Conservation (phyloP, 1,140 invertebrate species). For the Telenomus remus region DNA sequence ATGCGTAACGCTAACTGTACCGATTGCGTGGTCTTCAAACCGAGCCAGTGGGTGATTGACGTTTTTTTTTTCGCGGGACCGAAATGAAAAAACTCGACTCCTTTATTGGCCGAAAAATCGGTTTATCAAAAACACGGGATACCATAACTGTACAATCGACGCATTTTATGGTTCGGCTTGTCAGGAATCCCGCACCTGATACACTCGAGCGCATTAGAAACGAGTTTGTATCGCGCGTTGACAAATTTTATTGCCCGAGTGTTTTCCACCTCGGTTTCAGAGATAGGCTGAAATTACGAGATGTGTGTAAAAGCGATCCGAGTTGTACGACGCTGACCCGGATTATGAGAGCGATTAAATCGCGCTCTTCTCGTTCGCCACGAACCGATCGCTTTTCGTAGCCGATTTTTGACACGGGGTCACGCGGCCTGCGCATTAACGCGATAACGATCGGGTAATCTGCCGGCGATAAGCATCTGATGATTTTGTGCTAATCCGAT, state of each 20-base stretch:
- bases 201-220: slow-evolving; percentile 12
- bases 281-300: too few species aligned
- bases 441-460: slow-evolving; percentile 35
- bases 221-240: slow-evolving; percentile 5
- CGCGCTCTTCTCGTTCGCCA: too few species aligned
- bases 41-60: not conserved
- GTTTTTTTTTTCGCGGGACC: too few species aligned
- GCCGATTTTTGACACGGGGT: too few species aligned
- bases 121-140: slow-evolving; percentile 7
- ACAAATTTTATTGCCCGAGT: slow-evolving; percentile 18
- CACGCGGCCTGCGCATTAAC: slow-evolving; percentile 13
- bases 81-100: too few species aligned
- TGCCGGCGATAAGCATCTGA: slow-evolving; percentile 21
- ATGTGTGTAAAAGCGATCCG: too few species aligned
- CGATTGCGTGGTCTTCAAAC: slow-evolving; percentile 10
- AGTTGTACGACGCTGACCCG: too few species aligned
- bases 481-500: slow-evolving; percentile 34
- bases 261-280: not conserved
- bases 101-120: too few species aligned
- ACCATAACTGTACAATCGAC: slow-evolving; percentile 24
- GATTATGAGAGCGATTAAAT: too few species aligned
- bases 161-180: slow-evolving; percentile 20
- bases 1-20: slow-evolving; percentile 32
- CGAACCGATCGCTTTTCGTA: too few species aligned
- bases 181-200: slow-evolving; percentile 18